phyloP scores from a whole-genome alignment of 2,797 vertebrate species.

The Mormyrus proboscirostris region DNA sequence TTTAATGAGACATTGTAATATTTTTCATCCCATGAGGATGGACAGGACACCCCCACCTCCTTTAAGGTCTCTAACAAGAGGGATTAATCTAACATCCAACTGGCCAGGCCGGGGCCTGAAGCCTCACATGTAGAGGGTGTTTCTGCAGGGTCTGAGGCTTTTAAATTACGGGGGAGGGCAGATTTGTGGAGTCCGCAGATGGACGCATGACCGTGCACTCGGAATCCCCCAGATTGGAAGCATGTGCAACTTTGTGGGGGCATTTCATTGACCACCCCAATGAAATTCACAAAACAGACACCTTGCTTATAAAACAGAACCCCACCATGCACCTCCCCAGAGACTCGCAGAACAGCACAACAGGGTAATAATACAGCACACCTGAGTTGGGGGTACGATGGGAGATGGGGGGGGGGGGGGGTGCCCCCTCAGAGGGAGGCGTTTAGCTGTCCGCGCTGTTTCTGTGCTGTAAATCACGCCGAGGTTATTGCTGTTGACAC shows the following conservation, averaged over 20 bases:
- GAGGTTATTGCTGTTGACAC: conserved; percentile 11
- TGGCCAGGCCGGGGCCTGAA: conserved; percentile 20
- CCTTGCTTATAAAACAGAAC: neutral
- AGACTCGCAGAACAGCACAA: neutral
- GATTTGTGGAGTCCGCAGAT: neutral
- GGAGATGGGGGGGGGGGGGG: neutral
- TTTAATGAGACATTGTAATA: conserved; percentile 7
- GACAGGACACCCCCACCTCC: neutral
- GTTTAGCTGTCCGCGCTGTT: neutral
- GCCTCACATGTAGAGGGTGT: conserved; percentile 32
- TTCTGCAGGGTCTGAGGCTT: conserved; percentile 28
- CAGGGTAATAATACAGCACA: conserved; percentile 19
- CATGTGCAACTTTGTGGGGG: neutral
- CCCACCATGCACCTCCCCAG: neutral
- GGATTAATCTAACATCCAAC: conserved; percentile 29
- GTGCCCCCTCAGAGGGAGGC: neutral
- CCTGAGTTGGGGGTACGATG: neutral
- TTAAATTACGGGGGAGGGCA: conserved; percentile 35
- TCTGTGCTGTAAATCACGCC: neutral
- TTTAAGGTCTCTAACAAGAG: conserved; percentile 33
- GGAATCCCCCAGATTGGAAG: neutral
- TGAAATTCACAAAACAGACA: neutral
- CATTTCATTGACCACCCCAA: neutral
- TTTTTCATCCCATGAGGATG: neutral
- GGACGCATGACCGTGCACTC: neutral